These are phyloP conservation scores for Hedya salicella DNA, from an alignment of 2,888 invertebrate genomes.

Conservation along the genomic window DNA sequence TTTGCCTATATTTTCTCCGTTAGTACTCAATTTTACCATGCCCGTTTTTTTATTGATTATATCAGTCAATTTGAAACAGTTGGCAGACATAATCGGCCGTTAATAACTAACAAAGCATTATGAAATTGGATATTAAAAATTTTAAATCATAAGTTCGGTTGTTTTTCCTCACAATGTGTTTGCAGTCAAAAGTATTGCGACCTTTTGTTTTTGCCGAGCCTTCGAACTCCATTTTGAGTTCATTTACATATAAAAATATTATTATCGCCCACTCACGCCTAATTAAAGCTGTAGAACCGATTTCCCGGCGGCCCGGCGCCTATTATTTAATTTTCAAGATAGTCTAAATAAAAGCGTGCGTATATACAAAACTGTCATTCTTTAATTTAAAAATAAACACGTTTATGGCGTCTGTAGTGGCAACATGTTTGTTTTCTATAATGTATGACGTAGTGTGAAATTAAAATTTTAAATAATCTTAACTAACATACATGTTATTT, in stretches of 20 bases:
- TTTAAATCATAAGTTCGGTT: no score
- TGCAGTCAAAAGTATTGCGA: neutral
- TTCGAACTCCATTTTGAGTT: neutral
- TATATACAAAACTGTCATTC: neutral
- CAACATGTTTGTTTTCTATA: neutral
- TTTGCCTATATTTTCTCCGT: no score
- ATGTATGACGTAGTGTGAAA: neutral
- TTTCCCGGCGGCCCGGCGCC: neutral
- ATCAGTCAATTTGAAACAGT: no score
- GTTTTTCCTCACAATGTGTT: conserved; percentile 5
- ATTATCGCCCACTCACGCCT: neutral
- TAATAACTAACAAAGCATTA: no score
- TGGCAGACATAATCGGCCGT: no score
- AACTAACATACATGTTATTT: no score
- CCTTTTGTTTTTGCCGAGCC: conserved; percentile 1
- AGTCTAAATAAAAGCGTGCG: conserved; percentile 18
- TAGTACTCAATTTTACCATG: no score
- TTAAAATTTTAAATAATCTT: neutral
- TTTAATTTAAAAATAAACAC: conserved; percentile 23
- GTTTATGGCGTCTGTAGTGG: conserved; percentile 1
- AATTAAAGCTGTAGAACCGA: neutral
- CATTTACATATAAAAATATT: neutral
- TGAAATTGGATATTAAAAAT: no score
- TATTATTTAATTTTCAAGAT: conserved; percentile 17
- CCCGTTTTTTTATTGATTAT: no score